These are phyloP conservation scores for Thamnaconus septentrionalis DNA, from an alignment of 2,113 vertebrate genomes.

Conservation along the genomic window DNA sequence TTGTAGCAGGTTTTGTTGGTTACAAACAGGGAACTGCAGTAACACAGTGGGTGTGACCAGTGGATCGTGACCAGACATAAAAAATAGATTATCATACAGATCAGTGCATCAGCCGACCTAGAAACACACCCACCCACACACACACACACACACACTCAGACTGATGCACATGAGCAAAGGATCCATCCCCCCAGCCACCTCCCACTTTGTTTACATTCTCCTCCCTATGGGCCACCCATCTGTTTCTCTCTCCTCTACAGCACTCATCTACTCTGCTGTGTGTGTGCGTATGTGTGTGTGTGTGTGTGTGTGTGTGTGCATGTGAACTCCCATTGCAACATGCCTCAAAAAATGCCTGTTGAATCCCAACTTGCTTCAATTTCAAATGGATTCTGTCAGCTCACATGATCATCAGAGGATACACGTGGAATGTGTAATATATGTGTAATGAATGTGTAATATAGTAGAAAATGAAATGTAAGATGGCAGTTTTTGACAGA, in stretches of 20 bases:
- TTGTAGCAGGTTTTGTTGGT: neutral
- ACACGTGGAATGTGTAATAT: too few relatives aligned
- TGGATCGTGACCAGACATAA: conserved; percentile 9
- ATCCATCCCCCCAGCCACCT: conserved; percentile 29
- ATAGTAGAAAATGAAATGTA: too few relatives aligned
- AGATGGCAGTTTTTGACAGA: too few relatives aligned
- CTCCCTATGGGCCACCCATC: conserved; percentile 53
- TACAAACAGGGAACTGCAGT: conserved; percentile 14
- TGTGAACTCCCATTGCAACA: neutral
- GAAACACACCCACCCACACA: conserved; percentile 46
- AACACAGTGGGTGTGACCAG: neutral
- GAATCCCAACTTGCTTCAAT: neutral
- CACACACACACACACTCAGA: conserved; percentile 10
- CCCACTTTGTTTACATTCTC: conserved; percentile 54
- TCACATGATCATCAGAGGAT: neutral
- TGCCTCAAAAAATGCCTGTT: neutral
- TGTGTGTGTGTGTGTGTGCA: neutral
- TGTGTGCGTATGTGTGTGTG: conserved; percentile 17
- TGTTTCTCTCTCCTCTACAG: conserved; percentile 28
- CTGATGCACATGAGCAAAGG: conserved; percentile 13
- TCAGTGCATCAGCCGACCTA: conserved; percentile 51
- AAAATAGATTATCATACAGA: conserved; percentile 53
- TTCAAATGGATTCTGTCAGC: neutral
- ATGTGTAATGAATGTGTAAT: too few relatives aligned
- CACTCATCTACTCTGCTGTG: conserved; percentile 7